Percentiles rank a stretch among this genome's conserved stretches.
Evolutionary conservation across 1,140 invertebrate genomes (phyloP).

Genomic region (Latrodectus geometricus): DNA sequence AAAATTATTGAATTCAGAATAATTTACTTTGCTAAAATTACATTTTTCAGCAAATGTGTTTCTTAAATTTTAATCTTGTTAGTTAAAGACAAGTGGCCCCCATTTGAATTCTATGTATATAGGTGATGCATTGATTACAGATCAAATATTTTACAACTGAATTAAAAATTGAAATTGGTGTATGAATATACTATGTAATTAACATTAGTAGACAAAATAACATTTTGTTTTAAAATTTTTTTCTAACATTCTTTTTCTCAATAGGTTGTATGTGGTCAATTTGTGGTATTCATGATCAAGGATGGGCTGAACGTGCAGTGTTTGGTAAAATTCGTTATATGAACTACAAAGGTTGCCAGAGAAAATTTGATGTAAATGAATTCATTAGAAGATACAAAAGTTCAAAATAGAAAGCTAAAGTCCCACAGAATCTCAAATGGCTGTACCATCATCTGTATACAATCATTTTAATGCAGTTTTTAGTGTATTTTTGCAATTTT

Average conservation of each 20-base stretch:
- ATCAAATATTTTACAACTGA: no score
- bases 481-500: neutral
- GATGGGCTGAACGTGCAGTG: slow-evolving; percentile 85
- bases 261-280: slow-evolving; percentile 86
- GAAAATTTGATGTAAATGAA: slow-evolving; percentile 85
- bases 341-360: slow-evolving; percentile 89
- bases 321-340: slow-evolving; percentile 94
- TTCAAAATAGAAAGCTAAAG: neutral
- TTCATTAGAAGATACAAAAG: slow-evolving; percentile 73
- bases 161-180: no score
- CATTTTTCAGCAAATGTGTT: no score
- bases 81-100: no score
- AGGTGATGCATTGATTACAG: no score
- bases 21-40: no score
- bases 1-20: no score
- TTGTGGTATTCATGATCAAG: slow-evolving; percentile 90
- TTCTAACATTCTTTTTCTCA: neutral
- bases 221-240: neutral
- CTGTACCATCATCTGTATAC: neutral
- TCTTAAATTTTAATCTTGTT: no score
- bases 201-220: neutral
- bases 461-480: neutral
- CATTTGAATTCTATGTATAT: no score
- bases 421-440: neutral
- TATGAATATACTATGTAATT: no score